Evolutionary conservation across 2,797 vertebrate genomes (phyloP).

Genomic region (Rhynchonycteris naso): DNA sequence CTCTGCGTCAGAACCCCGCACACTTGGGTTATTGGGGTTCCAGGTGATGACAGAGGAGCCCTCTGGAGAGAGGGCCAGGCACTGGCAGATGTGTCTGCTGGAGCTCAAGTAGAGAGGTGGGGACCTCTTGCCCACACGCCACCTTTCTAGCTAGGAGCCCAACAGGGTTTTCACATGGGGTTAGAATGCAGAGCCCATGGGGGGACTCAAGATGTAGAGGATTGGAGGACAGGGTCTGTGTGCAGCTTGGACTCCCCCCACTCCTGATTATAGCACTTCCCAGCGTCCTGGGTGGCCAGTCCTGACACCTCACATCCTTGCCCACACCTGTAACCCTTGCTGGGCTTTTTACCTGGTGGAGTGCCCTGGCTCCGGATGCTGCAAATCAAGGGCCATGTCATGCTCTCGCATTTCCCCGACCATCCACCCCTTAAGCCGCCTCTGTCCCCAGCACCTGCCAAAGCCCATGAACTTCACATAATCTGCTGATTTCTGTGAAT

Average conservation of each 20-base stretch:
- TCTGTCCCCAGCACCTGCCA: not conserved
- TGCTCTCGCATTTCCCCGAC: not conserved
- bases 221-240: not conserved
- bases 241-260: not conserved
- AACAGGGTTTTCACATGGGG: not conserved
- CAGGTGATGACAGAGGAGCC: not conserved
- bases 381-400: not conserved
- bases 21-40: not conserved
- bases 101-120: not conserved
- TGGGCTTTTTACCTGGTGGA: not conserved
- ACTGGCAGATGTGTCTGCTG: not conserved
- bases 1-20: not conserved
- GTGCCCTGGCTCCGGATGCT: not conserved
- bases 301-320: accelerated
- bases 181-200: no score
- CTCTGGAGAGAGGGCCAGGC: not conserved
- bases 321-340: not conserved
- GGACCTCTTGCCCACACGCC: no score
- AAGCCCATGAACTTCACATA: not conserved
- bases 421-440: not conserved
- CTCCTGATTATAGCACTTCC: not conserved
- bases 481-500: not conserved
- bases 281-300: not conserved
- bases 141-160: no score
- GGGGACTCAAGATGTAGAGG: no score